Evolutionary conservation across 2,888 invertebrate genomes (phyloP).

Genomic region (Belgica antarctica): DNA sequence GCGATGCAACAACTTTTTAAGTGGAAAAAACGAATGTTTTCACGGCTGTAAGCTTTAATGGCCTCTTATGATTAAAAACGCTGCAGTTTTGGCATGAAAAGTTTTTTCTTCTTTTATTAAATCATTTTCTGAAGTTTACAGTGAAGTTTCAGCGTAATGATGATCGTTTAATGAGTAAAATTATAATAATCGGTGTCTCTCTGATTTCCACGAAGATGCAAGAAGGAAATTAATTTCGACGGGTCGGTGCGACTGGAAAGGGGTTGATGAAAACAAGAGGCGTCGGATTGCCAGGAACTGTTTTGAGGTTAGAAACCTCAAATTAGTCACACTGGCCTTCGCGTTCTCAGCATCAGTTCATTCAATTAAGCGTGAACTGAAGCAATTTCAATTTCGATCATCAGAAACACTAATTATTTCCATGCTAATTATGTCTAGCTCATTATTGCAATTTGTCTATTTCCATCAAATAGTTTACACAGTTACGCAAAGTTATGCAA

Average conservation of each 20-base stretch:
- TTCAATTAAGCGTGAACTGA: too few relatives aligned
- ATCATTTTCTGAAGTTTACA: conserved; percentile 10
- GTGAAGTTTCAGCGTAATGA: not conserved
- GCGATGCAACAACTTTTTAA: not conserved
- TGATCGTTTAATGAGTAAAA: too few relatives aligned
- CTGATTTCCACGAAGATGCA: too few relatives aligned
- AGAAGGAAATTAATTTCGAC: not conserved
- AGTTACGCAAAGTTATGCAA: not conserved
- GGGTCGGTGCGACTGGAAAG: not conserved
- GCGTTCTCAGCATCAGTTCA: too few relatives aligned
- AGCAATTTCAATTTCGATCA: too few relatives aligned
- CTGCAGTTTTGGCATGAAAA: conserved; percentile 16
- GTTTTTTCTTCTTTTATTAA: not conserved
- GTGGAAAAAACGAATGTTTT: too few relatives aligned
- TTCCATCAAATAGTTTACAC: conserved; percentile 9
- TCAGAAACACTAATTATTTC: not conserved
- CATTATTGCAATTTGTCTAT: conserved; percentile 24
- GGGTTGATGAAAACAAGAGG: not conserved
- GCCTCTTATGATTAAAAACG: not conserved
- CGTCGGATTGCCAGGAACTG: too few relatives aligned
- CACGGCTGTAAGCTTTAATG: too few relatives aligned
- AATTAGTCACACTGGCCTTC: too few relatives aligned
- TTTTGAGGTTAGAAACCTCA: not conserved
- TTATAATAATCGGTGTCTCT: too few relatives aligned
- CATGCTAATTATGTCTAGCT: conserved; percentile 10